phyloP scores from a whole-genome alignment of 64 coral and sea anemone species.

The Anthopleura sola region DNA sequence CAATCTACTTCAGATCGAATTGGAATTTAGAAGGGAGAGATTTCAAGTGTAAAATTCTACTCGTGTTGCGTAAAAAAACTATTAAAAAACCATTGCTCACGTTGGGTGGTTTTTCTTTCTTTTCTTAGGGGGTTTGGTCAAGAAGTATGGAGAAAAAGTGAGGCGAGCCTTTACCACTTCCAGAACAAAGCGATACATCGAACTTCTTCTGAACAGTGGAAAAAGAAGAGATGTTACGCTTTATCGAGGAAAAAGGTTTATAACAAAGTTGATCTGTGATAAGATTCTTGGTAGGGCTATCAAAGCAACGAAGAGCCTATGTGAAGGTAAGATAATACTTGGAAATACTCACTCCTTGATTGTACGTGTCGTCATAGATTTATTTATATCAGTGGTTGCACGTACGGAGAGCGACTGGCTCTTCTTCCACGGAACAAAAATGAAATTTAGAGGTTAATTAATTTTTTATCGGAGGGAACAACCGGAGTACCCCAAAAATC shows the following conservation, averaged over 20 bases:
- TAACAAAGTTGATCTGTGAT: conserved; percentile 49
- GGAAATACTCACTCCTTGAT: background rate
- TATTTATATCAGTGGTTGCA: no score
- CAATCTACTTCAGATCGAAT: no score
- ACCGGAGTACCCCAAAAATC: no score
- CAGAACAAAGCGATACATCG: conserved; percentile 49
- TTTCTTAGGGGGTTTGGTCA: conserved; percentile 16
- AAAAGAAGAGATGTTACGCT: conserved; percentile 23
- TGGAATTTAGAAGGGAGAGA: no score
- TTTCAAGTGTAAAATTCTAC: no score
- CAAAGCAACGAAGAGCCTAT: conserved; percentile 13
- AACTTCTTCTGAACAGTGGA: conserved; percentile 12
- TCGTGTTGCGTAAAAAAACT: no score
- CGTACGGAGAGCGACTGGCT: no score
- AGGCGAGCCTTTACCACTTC: conserved; percentile 8
- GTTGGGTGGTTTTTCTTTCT: background rate
- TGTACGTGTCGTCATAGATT: no score
- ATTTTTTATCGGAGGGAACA: no score
- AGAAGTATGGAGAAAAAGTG: conserved; percentile 30
- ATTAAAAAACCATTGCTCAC: no score
- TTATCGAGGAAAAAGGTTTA: conserved; percentile 25
- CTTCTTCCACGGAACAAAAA: no score
- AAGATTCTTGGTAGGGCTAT: conserved; percentile 32
- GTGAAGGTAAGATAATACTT: conserved; percentile 25
- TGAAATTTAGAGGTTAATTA: no score